Percentiles rank a stretch among this genome's conserved stretches.
phyloP scores from a whole-genome alignment of 2,888 invertebrate genomes.

The Macaria liturata region DNA sequence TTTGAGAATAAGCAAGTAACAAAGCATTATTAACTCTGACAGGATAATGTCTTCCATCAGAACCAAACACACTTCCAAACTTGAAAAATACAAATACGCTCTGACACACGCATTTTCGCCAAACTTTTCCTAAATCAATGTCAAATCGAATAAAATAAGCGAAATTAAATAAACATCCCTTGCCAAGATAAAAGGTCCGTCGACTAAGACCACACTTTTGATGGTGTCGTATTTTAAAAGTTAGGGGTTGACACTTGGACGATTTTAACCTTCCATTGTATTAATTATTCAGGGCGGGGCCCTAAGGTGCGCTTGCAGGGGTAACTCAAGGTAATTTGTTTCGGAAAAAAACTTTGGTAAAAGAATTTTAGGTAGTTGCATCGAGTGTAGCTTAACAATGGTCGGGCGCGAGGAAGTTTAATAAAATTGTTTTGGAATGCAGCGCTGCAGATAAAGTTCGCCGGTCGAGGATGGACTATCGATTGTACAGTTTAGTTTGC shows the following conservation, averaged over 20 bases:
- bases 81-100: conserved; percentile 52
- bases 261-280: conserved; percentile 82
- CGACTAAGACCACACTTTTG: conserved; percentile 76
- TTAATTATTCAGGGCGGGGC: conserved; percentile 81
- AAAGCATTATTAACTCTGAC: conserved; percentile 58
- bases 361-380: conserved; percentile 75
- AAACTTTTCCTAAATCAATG: conserved; percentile 75
- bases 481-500: conserved; percentile 52
- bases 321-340: conserved; percentile 77
- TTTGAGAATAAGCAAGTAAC: conserved; percentile 49
- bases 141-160: conserved; percentile 78
- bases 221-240: conserved; percentile 77
- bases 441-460: conserved; percentile 70
- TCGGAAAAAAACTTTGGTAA: conserved; percentile 57
- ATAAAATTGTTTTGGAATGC: conserved; percentile 78
- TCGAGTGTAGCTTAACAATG: conserved; percentile 55
- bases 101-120: conserved; percentile 46
- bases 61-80: conserved; percentile 60
- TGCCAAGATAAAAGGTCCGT: conserved; percentile 74
- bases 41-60: conserved; percentile 75
- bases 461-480: conserved; percentile 57
- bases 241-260: conserved; percentile 80
- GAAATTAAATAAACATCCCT: conserved; percentile 80
- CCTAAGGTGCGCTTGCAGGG: conserved; percentile 75
- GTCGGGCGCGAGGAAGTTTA: conserved; percentile 66